Evolutionary conservation across 2,113 vertebrate species (phyloP).

Genomic region (Mobula hypostoma): DNA sequence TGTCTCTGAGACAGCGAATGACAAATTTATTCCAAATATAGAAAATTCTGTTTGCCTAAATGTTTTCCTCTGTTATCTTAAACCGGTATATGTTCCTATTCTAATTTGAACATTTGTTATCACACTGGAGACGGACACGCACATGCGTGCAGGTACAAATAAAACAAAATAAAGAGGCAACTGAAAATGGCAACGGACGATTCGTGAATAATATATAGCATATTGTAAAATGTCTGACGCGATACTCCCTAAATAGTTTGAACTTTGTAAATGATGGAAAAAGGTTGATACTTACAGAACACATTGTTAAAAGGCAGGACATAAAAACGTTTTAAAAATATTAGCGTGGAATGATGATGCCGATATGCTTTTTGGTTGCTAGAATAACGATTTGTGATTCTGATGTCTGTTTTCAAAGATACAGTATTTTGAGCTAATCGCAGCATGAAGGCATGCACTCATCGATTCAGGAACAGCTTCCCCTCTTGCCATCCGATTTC

Average conservation of each 20-base stretch:
- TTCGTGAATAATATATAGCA: background rate
- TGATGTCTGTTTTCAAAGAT: background rate
- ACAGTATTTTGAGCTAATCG: background rate
- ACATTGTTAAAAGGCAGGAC: background rate
- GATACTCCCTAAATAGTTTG: too few relatives aligned
- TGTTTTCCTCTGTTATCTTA: background rate
- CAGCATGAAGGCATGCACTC: background rate
- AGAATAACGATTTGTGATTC: background rate
- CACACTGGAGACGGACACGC: too few relatives aligned
- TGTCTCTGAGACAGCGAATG: background rate
- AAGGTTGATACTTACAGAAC: background rate
- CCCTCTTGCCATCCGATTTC: too few relatives aligned
- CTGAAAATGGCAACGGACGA: background rate
- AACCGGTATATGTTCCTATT: background rate
- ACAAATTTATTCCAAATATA: background rate
- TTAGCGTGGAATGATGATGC: background rate
- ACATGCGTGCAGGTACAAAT: too few relatives aligned
- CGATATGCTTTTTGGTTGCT: background rate
- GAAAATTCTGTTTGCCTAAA: background rate
- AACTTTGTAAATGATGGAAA: background rate
- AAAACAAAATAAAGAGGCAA: background rate
- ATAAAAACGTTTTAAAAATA: background rate
- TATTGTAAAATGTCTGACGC: background rate
- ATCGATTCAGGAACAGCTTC: too few relatives aligned
- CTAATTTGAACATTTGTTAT: background rate